Evolutionary conservation across 2,113 vertebrate species (phyloP).

Genomic region (Aepyceros melampus): DNA sequence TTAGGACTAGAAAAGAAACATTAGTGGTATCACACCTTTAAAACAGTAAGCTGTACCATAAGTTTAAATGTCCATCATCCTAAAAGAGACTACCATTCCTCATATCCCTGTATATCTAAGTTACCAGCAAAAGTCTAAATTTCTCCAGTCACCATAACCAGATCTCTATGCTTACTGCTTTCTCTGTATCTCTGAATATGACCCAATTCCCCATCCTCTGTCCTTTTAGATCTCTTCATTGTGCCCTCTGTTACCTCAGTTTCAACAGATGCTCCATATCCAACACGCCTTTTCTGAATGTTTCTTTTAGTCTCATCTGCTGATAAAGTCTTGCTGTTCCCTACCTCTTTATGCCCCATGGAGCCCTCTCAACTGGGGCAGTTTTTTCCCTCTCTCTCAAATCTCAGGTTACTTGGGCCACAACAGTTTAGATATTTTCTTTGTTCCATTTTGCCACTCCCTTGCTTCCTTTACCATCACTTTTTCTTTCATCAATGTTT

Average conservation of each 20-base stretch:
- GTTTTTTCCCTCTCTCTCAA: background rate
- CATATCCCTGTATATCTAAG: background rate
- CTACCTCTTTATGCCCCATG: background rate
- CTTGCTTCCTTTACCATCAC: background rate
- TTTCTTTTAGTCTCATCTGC: background rate
- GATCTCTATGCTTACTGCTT: background rate
- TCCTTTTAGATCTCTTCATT: background rate
- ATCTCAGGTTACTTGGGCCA: background rate
- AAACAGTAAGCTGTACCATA: background rate
- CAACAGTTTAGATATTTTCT: background rate
- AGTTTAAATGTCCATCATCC: background rate
- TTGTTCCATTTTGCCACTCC: background rate
- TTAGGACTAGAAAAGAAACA: background rate
- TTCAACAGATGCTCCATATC: background rate
- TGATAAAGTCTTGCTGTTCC: background rate
- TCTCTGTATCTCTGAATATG: background rate
- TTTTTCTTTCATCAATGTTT: background rate
- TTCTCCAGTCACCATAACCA: background rate
- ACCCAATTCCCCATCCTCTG: background rate
- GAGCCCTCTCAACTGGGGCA: background rate
- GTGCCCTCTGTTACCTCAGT: background rate
- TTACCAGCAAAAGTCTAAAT: background rate
- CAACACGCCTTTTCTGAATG: background rate
- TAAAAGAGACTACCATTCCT: background rate
- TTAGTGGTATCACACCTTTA: background rate